Evolutionary conservation across 2,113 vertebrate genomes (phyloP).

Genomic region (Pantherophis guttatus): DNA sequence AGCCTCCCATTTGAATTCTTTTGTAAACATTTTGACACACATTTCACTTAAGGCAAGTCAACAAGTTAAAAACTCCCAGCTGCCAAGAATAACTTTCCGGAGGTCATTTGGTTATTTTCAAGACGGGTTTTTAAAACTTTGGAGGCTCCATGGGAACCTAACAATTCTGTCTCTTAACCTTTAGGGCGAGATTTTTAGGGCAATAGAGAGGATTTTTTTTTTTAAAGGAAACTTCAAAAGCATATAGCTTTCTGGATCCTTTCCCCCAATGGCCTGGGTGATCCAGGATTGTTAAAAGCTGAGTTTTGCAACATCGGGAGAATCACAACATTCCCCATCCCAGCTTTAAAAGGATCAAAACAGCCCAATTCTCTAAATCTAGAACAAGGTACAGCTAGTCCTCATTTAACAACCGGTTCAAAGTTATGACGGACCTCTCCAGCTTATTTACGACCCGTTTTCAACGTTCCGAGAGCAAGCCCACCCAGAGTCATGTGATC

Average conservation of each 20-base stretch:
- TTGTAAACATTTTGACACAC: slow-evolving; percentile 61
- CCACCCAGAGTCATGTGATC: too few relatives aligned
- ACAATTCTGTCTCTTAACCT: background rate
- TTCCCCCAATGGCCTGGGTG: background rate
- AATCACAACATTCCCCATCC: too few relatives aligned
- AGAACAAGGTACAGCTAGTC: background rate
- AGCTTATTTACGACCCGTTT: too few relatives aligned
- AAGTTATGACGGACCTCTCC: too few relatives aligned
- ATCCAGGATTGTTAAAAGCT: too few relatives aligned
- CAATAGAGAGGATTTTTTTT: background rate
- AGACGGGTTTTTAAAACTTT: background rate
- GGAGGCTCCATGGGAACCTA: slow-evolving; percentile 5
- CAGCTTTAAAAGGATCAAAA: too few relatives aligned
- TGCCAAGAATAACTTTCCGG: slow-evolving; percentile 34
- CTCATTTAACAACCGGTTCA: too few relatives aligned
- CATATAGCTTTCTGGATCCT: background rate
- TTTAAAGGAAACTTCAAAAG: background rate
- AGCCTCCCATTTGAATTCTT: slow-evolving; percentile 27
- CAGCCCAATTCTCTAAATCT: background rate
- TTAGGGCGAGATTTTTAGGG: background rate
- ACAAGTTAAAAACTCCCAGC: slow-evolving; percentile 14
- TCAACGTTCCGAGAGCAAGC: too few relatives aligned
- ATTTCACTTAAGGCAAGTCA: slow-evolving; percentile 31
- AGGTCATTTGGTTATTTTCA: slow-evolving; percentile 28
- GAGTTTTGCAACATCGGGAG: too few relatives aligned